A percentile compares a stretch with the other conserved stretches of the same genome.
Evolutionary conservation across 2,888 invertebrate species (phyloP).

Genomic region (Trypoxylon attenuatum): DNA sequence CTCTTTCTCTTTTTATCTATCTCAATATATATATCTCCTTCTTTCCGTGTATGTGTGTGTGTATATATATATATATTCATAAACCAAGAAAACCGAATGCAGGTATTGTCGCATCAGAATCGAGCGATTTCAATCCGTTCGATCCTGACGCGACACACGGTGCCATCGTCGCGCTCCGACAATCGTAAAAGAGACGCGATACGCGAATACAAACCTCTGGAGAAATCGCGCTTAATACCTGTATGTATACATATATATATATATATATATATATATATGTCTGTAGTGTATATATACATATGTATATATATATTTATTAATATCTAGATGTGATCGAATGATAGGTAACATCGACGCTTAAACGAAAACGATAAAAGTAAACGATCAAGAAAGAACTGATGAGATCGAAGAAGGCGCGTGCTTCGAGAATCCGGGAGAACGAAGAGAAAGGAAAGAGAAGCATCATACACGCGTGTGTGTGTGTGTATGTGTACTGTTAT

Average conservation of each 20-base stretch:
- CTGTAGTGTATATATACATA: no score
- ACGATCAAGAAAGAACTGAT: background rate
- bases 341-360: background rate
- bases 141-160: slow-evolving; percentile 14
- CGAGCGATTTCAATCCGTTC: background rate
- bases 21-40: background rate
- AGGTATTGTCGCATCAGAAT: slow-evolving; percentile 4
- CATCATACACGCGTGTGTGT: no score
- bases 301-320: no score
- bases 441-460: no score
- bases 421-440: background rate
- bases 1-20: background rate
- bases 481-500: no score
- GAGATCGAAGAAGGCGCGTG: background rate
- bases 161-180: background rate
- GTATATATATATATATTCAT: no score
- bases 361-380: background rate
- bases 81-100: no score
- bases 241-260: no score
- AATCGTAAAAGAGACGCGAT: slow-evolving; percentile 1
- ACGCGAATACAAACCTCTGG: background rate
- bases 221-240: background rate
- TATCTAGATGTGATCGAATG: background rate
- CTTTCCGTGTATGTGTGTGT: no score
- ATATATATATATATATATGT: no score